Evolutionary conservation across 2,797 vertebrate genomes (phyloP).

Genomic region (Channa striata): DNA sequence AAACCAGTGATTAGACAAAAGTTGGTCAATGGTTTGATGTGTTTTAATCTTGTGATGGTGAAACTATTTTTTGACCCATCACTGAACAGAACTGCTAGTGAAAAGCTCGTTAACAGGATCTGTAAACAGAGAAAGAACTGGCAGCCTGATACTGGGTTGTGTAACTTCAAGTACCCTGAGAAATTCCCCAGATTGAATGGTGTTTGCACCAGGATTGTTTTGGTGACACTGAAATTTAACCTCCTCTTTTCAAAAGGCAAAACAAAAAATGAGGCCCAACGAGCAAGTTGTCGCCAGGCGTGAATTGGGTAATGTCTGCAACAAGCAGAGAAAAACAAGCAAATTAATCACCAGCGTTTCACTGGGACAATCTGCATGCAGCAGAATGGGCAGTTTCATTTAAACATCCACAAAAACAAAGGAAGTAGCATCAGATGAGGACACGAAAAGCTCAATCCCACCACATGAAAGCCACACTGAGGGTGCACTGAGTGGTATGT

Average conservation of each 20-base stretch:
- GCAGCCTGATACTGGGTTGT: neutral
- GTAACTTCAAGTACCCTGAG: neutral
- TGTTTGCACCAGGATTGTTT: neutral
- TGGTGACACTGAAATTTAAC: neutral
- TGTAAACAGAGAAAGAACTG: neutral
- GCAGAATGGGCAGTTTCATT: conserved; percentile 21
- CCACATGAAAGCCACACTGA: conserved; percentile 46
- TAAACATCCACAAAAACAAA: conserved; percentile 34
- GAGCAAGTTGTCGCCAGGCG: conserved; percentile 1
- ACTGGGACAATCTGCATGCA: conserved; percentile 34
- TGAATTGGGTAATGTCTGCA: conserved; percentile 10
- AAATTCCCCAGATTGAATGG: neutral
- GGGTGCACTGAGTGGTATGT: conserved; percentile 35
- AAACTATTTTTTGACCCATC: neutral
- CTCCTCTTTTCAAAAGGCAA: conserved; percentile 9
- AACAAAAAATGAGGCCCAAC: conserved; percentile 27
- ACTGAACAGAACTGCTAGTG: neutral
- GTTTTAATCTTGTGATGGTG: neutral
- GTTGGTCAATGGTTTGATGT: neutral
- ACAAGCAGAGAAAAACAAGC: conserved; percentile 11
- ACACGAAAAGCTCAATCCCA: conserved; percentile 31
- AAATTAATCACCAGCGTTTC: conserved; percentile 18
- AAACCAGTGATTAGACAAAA: neutral
- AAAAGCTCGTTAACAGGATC: neutral
- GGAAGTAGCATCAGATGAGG: conserved; percentile 20